These are phyloP conservation scores for Porphyrio hochstetteri DNA, from an alignment of 2,113 vertebrate species.

Conservation along the genomic window DNA sequence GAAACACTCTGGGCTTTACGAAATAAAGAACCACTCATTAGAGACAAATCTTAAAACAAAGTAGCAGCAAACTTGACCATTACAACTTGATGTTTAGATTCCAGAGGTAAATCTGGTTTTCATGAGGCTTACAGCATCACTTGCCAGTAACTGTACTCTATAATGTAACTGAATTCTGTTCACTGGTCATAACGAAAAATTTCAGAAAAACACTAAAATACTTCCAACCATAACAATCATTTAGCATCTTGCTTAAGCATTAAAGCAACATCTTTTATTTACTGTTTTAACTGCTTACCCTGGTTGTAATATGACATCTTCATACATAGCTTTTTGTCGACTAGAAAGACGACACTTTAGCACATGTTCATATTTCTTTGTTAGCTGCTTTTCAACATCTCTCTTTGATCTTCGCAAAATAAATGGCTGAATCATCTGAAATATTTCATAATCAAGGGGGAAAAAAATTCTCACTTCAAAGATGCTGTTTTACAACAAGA, in stretches of 20 bases:
- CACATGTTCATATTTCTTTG: constrained; percentile 92
- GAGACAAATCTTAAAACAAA: not conserved
- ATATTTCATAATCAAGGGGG: not conserved
- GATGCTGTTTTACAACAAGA: not conserved
- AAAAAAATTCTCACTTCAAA: not conserved
- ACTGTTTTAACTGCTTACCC: constrained; percentile 72
- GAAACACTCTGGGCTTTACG: not conserved
- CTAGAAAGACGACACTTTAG: constrained; percentile 90
- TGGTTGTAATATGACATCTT: constrained; percentile 89
- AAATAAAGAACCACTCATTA: not conserved
- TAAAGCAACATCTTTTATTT: not conserved
- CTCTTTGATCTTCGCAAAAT: constrained; percentile 90
- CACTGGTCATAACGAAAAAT: not conserved
- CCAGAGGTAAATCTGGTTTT: not conserved
- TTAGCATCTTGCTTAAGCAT: not conserved
- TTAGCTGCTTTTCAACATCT: constrained; percentile 92
- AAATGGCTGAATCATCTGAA: constrained; percentile 92
- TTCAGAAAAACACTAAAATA: not conserved
- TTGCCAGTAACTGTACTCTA: not conserved
- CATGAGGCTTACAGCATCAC: not conserved
- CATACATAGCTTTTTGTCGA: constrained; percentile 89
- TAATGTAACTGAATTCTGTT: not conserved
- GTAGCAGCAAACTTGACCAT: not conserved
- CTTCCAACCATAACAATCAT: not conserved
- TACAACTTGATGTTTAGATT: not conserved